Evolutionary conservation across 2,797 vertebrate genomes (phyloP), one percentile per base, ranked within the genome.

Genomic region (Pachyuromys duprasi): DNA sequence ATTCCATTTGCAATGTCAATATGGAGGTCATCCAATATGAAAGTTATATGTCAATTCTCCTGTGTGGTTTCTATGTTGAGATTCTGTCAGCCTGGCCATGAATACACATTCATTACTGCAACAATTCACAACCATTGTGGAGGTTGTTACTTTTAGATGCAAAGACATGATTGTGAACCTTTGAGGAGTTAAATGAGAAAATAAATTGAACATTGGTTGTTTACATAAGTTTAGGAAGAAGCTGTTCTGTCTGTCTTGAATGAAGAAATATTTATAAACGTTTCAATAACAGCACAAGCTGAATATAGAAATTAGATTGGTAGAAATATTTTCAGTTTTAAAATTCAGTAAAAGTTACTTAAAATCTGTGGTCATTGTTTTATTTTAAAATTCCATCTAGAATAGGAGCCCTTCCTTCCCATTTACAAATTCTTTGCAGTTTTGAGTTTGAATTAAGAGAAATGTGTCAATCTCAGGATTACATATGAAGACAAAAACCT

Each of bases 311-410:
- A 95, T 93, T 62, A 78, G 67, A 81, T 81, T 91, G 5, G 62
- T 75, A 78, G 42, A 87, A 80, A 81, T 69, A 49, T 90, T 69
- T 90, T 70, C 22, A 53, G 4, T 80, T 75, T 95, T 89, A 86
- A 55, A 39, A 94, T 95, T 91, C 89, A 79, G 92, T 62, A 33
- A 91, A 96, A 97, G 92, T 75, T 55, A 91, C 20, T 93, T 87
- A 86, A 67, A 62, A 26, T 86, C 36, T 90, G 24, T 65, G 57
- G 90, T 92, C 84, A 83, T 69, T 89, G 33, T 96, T 91, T 94
- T 28, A 26, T 87, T 89, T 91, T 78, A 39, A 91, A 95, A 91
- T 91, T 93, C 36, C 36, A 42, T 69, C 93, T 88, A 93, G 36
- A 53, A 8, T 20, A 60, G 1, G 20, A 57, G 45, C 49, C n/a